Percentiles rank a stretch among this genome's conserved stretches.
phyloP scores from a whole-genome alignment of 2,888 invertebrate genomes.

The Encarsia formosa region DNA sequence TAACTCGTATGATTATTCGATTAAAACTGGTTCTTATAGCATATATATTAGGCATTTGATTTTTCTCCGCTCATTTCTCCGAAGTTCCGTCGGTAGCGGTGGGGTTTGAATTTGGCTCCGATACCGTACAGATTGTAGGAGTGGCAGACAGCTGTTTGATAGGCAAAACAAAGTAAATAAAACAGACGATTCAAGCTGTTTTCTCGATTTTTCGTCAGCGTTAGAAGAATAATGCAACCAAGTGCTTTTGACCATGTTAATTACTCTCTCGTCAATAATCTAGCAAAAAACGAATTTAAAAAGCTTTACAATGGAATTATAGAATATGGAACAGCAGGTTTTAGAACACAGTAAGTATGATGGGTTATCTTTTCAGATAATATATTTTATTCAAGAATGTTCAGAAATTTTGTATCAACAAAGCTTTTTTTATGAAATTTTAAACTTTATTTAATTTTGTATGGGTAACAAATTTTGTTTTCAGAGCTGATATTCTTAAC shows the following conservation, averaged over 20 bases:
- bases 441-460: neutral
- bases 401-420: no score
- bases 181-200: neutral
- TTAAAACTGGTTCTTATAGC: no score
- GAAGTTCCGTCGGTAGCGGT: no score
- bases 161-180: neutral
- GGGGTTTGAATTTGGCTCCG: no score
- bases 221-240: conserved; percentile 3
- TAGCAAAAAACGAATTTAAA: conserved; percentile 19
- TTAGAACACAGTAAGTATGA: conserved; percentile 69
- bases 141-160: no score
- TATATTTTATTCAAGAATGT: no score
- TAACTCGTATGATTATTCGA: no score
- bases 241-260: neutral
- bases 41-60: no score
- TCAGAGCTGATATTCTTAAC: conserved; percentile 76
- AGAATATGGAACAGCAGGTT: conserved; percentile 83
- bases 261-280: conserved; percentile 19
- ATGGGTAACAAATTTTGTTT: conserved; percentile 37
- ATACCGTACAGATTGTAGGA: no score
- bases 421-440: no score
- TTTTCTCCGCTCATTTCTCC: no score
- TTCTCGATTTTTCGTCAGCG: neutral
- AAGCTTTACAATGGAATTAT: conserved; percentile 45
- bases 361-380: no score